Conservation (phyloP, 2,888 invertebrate species). For the Helobdella robusta region DNA sequence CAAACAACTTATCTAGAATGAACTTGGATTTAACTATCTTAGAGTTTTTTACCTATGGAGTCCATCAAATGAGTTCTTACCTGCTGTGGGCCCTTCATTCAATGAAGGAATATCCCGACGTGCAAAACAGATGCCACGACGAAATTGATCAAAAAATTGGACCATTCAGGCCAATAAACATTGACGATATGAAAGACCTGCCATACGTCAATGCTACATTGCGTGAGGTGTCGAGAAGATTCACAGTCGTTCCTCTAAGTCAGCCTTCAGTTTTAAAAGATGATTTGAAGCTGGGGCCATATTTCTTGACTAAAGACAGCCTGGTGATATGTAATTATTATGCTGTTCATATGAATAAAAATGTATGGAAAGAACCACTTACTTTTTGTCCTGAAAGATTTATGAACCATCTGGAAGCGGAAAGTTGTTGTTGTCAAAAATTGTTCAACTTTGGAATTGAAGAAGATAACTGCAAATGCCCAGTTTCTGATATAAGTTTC, state of each 20-base stretch:
- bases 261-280: neutral
- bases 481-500: neutral
- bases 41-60: constrained; percentile 12
- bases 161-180: neutral
- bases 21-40: constrained; percentile 10
- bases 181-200: constrained; percentile 9
- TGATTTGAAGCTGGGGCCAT: constrained; percentile 9
- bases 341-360: neutral
- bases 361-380: neutral
- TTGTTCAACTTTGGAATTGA: constrained; percentile 1
- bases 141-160: constrained; percentile 19
- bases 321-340: constrained; percentile 11
- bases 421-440: neutral
- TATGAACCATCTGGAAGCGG: neutral
- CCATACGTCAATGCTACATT: constrained; percentile 4
- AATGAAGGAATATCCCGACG: constrained; percentile 4
- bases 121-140: constrained; percentile 18
- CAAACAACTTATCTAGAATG: neutral
- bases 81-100: constrained; percentile 18
- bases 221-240: constrained; percentile 16
- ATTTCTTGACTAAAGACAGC: neutral
- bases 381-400: constrained; percentile 17
- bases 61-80: neutral
- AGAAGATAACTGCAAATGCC: neutral
- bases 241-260: constrained; percentile 14